Evolutionary conservation across 2,888 invertebrate species (phyloP).

Genomic region (Synanthedon myopaeformis): DNA sequence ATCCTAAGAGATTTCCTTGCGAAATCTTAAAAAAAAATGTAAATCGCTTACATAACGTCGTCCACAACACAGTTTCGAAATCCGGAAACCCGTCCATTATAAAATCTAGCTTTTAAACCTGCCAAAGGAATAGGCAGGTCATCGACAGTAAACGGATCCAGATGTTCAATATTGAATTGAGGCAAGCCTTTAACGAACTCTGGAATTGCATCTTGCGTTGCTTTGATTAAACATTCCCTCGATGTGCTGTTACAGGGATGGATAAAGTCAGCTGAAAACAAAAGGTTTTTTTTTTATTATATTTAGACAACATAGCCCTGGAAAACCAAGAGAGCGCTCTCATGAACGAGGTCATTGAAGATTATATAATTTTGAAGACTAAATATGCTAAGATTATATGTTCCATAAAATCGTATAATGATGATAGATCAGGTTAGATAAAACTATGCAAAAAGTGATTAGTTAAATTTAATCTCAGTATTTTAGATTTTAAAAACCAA

Average conservation of each 20-base stretch:
- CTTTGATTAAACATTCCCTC: slow-evolving; percentile 35
- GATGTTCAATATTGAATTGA: slow-evolving; percentile 26
- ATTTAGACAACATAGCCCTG: no score
- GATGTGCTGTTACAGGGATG: slow-evolving; percentile 46
- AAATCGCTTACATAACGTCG: slow-evolving; percentile 42
- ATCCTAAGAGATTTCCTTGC: no score
- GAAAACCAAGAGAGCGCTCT: neutral
- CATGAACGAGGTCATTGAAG: neutral
- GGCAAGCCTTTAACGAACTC: slow-evolving; percentile 52
- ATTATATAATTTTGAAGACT: neutral
- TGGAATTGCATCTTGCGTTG: slow-evolving; percentile 50
- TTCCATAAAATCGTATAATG: neutral
- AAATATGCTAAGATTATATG: neutral
- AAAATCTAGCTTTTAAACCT: slow-evolving; percentile 52
- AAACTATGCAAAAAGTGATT: no score
- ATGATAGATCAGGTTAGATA: no score
- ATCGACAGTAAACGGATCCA: slow-evolving; percentile 56
- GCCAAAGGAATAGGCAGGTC: slow-evolving; percentile 41
- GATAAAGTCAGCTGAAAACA: slow-evolving; percentile 49
- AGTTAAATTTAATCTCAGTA: no score
- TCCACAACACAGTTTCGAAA: slow-evolving; percentile 52
- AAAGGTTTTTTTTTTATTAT: no score
- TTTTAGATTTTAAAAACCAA: no score
- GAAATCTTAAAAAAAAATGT: no score
- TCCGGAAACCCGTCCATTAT: slow-evolving; percentile 48